Evolutionary conservation across 2,888 invertebrate genomes (phyloP), one percentile per base, ranked within the genome.

Genomic region (Coelopa pilipes): DNA sequence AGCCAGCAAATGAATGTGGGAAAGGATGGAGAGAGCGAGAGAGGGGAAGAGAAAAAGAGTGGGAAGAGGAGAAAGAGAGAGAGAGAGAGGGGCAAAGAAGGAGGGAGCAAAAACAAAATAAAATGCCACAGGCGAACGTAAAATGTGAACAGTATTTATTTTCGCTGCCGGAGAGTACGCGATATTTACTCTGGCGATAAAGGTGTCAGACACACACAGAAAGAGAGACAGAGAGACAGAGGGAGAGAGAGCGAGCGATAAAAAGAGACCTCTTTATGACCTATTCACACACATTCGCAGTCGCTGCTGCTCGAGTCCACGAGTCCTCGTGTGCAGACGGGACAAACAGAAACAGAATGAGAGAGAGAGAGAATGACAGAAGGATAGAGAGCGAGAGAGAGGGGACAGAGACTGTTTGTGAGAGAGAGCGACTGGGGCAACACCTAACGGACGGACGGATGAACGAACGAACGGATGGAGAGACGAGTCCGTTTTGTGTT

Each of bases 221-320:
- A 46, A 66, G 5, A 13, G 24, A 66, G 17, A 67, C 70, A 59
- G 1, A 70, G 9, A 50, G 21, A 46, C 34, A 55, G 17, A 59
- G 12, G 17, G 17, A 46, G 21, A 47, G 34, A 21, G 57, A 63
- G 21, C 57, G 47, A 72, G 17, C 63, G 53, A 60, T 11, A 47
- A 11, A n/a, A 17, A 53, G 17, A 21, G 19, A 50, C 66, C 19
- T 66, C 49, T 70, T 60, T 70, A 55, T 71, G 71, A 71, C 71
- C 71, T 63, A 71, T 71, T 71, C 71, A 71, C 71, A 71, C 71
- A 65, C 65, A 71, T 71, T 71, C 21, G 21, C 21, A n/a, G 24
- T 13, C 60, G 49, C n/a, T 53, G 3, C 11, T 3, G n/a, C 53
- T 1, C 45, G 12, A 21, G 17, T 34, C 45, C 12, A n/a, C 55